Evolutionary conservation across 2,888 invertebrate species (phyloP).

Genomic region (Sinodicranocentrus sp.): DNA sequence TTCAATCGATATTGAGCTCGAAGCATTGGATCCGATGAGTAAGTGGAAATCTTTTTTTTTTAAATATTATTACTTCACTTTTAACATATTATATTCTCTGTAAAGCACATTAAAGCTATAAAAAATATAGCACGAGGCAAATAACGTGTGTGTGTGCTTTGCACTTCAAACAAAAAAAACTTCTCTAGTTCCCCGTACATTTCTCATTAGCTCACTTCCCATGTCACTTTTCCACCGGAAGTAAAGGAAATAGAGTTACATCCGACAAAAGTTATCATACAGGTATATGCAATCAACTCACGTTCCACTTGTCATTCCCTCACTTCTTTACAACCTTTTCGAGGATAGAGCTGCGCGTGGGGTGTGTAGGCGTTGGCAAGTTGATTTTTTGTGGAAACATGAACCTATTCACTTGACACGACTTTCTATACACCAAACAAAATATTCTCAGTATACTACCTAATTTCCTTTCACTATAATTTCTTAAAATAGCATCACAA

Average conservation of each 20-base stretch:
- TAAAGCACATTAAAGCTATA: too few species aligned
- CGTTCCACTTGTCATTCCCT: constrained; percentile 58
- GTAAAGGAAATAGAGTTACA: constrained; percentile 65
- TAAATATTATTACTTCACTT: constrained; percentile 15
- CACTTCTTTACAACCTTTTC: not conserved
- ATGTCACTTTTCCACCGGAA: constrained; percentile 66
- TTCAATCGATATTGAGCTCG: constrained; percentile 81
- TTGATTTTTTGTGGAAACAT: too few species aligned
- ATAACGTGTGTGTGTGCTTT: not conserved
- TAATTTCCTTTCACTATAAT: too few species aligned
- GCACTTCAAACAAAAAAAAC: not conserved
- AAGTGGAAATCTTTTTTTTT: constrained; percentile 62
- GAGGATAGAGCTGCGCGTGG: not conserved
- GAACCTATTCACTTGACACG: too few species aligned
- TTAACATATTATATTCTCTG: too few species aligned
- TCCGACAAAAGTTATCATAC: constrained; percentile 66
- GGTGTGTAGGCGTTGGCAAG: constrained; percentile 4
- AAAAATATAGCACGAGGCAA: not conserved
- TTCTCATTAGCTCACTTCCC: constrained; percentile 62
- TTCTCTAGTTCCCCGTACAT: constrained; percentile 13
- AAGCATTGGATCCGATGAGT: constrained; percentile 85
- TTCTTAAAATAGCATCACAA: too few species aligned
- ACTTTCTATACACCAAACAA: too few species aligned
- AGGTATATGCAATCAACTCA: constrained; percentile 68
- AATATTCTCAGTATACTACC: too few species aligned